A percentile compares a stretch with the other conserved stretches of the same genome.
Evolutionary conservation across 2,888 invertebrate species (phyloP).

Genomic region (Sminthurinus aureus): DNA sequence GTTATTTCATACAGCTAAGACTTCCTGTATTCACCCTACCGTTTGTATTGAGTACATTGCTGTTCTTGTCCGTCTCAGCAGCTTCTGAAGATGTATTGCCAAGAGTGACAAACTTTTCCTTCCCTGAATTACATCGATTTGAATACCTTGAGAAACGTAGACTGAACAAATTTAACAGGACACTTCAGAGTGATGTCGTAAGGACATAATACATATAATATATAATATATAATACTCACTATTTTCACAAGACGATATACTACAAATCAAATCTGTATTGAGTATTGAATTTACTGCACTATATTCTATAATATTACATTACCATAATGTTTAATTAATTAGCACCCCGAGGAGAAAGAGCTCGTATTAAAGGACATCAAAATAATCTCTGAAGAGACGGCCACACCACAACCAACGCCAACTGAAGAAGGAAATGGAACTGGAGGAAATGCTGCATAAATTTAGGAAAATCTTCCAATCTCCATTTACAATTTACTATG

Average conservation of each 20-base stretch:
- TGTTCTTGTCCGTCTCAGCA: slow-evolving; percentile 62
- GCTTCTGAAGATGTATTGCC: slow-evolving; percentile 60
- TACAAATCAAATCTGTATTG: neutral
- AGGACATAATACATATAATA: no score
- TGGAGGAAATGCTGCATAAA: neutral
- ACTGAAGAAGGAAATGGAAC: neutral
- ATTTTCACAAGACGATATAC: no score
- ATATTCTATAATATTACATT: neutral
- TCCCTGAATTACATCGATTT: slow-evolving; percentile 63
- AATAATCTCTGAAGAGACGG: slow-evolving; percentile 46
- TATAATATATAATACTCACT: no score
- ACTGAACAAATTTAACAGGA: slow-evolving; percentile 18
- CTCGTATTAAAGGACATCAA: slow-evolving; percentile 55
- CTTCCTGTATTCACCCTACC: slow-evolving; percentile 63
- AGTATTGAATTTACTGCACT: neutral
- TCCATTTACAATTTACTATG: no score
- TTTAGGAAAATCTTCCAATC: no score
- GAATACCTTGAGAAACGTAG: slow-evolving; percentile 57
- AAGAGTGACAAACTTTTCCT: slow-evolving; percentile 61
- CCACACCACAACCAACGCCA: no score
- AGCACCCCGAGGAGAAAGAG: slow-evolving; percentile 54
- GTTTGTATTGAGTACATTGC: slow-evolving; percentile 62
- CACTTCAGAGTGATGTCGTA: slow-evolving; percentile 21
- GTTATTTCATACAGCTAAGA: slow-evolving; percentile 41
- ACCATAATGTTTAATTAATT: neutral